A percentile compares a stretch with the other conserved stretches of the same genome.
These are phyloP conservation scores for Paramormyrops kingsleyae DNA, from an alignment of 2,113 vertebrate genomes.

Conservation along the genomic window DNA sequence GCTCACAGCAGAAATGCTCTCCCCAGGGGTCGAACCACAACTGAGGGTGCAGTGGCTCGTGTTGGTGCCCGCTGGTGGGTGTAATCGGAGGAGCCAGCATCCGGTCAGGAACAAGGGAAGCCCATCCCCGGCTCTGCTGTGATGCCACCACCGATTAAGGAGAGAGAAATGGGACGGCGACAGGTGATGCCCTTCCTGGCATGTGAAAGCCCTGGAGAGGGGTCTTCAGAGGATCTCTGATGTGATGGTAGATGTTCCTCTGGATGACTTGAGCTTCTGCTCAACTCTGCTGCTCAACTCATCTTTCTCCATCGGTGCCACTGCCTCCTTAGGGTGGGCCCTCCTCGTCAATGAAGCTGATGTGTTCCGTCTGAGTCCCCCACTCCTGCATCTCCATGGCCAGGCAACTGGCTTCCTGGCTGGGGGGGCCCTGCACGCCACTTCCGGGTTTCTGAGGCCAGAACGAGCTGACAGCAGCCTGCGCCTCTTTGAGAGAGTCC, in stretches of 20 bases:
- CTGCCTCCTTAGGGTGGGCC: conserved; percentile 46
- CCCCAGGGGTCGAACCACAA: not conserved
- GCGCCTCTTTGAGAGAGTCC: conserved; percentile 34
- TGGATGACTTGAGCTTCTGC: conserved; percentile 21
- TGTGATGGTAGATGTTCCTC: not conserved
- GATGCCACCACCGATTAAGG: not conserved
- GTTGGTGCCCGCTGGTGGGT: not conserved
- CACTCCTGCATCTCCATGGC: conserved; percentile 66
- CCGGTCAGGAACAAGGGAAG: not conserved
- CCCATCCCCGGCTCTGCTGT: not conserved
- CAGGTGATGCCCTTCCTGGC: not conserved
- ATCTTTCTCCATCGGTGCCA: not conserved
- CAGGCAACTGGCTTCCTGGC: conserved; percentile 30
- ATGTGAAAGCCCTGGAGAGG: not conserved
- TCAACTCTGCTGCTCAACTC: not conserved
- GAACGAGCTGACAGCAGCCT: conserved; percentile 17
- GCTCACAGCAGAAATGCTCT: not conserved
- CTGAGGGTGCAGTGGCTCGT: not conserved
- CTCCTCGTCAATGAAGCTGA: conserved; percentile 71
- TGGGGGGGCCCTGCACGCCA: conserved; percentile 12
- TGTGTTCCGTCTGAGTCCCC: conserved; percentile 49
- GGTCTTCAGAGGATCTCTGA: not conserved
- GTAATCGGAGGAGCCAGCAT: not conserved
- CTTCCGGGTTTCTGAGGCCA: conserved; percentile 37
- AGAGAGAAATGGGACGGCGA: conserved; percentile 11